A percentile compares a stretch with the other conserved stretches of the same genome.
phyloP scores from a whole-genome alignment of 2,797 vertebrate genomes.

The Fistularia commersonii region DNA sequence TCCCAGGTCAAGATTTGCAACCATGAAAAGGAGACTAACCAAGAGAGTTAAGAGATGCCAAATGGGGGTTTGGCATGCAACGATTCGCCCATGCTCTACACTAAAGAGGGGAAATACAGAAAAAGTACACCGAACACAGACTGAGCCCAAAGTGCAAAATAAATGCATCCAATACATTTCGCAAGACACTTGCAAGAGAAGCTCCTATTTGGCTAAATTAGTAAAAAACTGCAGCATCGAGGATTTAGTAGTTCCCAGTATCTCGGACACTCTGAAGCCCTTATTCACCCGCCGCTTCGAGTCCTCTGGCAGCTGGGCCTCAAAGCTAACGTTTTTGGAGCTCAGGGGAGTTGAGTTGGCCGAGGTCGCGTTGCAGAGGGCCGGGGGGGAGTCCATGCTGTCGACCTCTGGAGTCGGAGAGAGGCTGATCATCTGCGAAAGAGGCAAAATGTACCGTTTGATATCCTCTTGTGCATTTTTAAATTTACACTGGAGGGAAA shows the following conservation, averaged over 20 bases:
- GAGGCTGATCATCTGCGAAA: slow-evolving; percentile 84
- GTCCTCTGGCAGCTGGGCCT: slow-evolving; percentile 82
- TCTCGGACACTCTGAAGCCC: slow-evolving; percentile 82
- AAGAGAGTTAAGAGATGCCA: slow-evolving; percentile 31
- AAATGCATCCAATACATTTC: slow-evolving; percentile 30
- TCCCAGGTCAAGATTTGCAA: slow-evolving; percentile 22
- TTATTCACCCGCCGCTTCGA: slow-evolving; percentile 81
- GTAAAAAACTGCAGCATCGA: slow-evolving; percentile 73
- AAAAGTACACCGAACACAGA: slow-evolving; percentile 32
- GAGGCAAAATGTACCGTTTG: slow-evolving; percentile 14
- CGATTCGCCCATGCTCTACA: slow-evolving; percentile 40
- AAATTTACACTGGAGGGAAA: too few relatives aligned
- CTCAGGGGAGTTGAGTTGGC: slow-evolving; percentile 79
- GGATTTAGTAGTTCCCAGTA: slow-evolving; percentile 67
- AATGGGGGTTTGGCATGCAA: slow-evolving; percentile 50
- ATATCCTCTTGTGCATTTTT: too few relatives aligned
- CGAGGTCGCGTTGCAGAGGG: slow-evolving; percentile 77
- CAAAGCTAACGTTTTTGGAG: slow-evolving; percentile 82
- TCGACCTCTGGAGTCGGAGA: slow-evolving; percentile 86
- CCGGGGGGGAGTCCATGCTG: slow-evolving; percentile 78
- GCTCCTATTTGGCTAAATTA: slow-evolving; percentile 70
- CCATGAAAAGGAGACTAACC: slow-evolving; percentile 22
- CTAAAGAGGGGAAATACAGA: slow-evolving; percentile 35
- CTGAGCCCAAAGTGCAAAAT: slow-evolving; percentile 34
- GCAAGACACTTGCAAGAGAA: slow-evolving; percentile 25